Base-by-base conservation (phyloP, 2,113 vertebrate species). In the Apus apus region DNA sequence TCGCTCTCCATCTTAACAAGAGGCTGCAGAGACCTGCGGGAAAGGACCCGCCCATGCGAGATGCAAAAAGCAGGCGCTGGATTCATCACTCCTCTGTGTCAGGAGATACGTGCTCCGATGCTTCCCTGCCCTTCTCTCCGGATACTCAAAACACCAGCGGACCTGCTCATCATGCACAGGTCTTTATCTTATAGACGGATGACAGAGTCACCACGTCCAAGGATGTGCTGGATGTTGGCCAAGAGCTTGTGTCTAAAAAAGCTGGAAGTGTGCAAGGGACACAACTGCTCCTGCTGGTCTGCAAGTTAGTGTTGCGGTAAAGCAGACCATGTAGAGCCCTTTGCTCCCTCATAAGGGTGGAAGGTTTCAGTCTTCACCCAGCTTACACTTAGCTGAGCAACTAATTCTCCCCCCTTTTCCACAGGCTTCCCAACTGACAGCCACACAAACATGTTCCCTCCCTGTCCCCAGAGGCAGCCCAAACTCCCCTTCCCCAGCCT, bases 101-200 rank as follows among this genome's bases (percentile, higher is more conserved):
- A 6, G 22, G 3, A 48, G 54, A 32, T 1, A 4, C 0, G 5
- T 0, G 30, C 43, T 14, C 18, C 5, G 50, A 17, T 40, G 58
- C 40, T 14, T 13, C 51, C 40, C 64, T 15, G 43, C 6, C 58
- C 29, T 40, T 34, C 23, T 46, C 23, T 46, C 51, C 1, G 61
- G 38, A 5, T 38, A 19, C 29, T 13, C 54, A 34, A 2, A 64
- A 4, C 72, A 8, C 16, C 23, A 15, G 21, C 36, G 11, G 7
- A 30, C 13, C 29, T 11, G 60, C 43, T 36, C 53, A 8, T 36
- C 53, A 8, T 0, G n/a, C 23, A 32, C 51, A 9, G 12, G 3
- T 7, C 25, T 27, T 46, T 13, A 25, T 8, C 29, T 40, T 32
- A 4, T 57, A n/a, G 27, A 5, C 13, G 20, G 58, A 8, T 40